Conservation (phyloP, 2,797 vertebrate genomes). For the Gallirallus australis region DNA sequence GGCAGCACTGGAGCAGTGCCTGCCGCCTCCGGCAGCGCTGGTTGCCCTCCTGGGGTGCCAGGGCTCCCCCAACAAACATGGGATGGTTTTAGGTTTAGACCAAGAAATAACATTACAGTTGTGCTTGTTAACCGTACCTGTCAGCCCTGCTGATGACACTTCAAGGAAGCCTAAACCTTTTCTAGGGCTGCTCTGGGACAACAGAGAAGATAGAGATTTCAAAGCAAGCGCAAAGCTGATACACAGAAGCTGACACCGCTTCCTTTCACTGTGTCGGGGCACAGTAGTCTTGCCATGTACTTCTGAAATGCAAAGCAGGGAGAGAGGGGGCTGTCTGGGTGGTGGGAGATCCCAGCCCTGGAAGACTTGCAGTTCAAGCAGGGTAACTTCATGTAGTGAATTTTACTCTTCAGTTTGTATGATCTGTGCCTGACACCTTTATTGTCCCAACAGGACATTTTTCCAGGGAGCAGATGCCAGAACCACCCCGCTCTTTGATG, state of each 20-base stretch:
- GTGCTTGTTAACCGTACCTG: background rate
- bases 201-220: background rate
- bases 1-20: background rate
- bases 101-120: background rate
- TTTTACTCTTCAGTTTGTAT: background rate
- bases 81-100: background rate
- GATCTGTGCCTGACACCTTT: background rate
- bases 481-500: background rate
- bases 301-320: background rate
- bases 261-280: background rate
- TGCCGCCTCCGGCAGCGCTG: accelerated
- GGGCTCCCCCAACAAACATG: accelerated
- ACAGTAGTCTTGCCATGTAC: background rate
- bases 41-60: background rate
- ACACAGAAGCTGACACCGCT: background rate
- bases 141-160: background rate
- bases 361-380: background rate
- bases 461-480: background rate
- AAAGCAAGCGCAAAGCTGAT: background rate
- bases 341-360: background rate
- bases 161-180: background rate
- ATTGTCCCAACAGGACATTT: background rate
- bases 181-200: background rate
- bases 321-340: background rate
- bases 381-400: background rate